These are phyloP conservation scores for Eurytoma adleriae DNA, from an alignment of 2,888 invertebrate genomes.

Conservation along the genomic window DNA sequence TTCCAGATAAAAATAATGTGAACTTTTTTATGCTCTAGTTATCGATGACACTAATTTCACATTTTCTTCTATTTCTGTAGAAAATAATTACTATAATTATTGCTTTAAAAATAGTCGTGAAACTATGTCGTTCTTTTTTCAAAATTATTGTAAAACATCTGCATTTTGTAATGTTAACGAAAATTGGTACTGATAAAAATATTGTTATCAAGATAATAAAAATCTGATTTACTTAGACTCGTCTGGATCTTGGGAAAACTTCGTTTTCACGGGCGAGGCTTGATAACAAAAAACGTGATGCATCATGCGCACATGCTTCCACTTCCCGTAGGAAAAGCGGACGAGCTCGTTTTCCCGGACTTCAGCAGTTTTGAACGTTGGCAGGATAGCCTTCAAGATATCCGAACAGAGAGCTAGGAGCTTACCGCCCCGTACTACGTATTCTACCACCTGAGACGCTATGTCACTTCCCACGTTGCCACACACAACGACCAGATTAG, in stretches of 20 bases:
- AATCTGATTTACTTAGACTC: slow-evolving; percentile 73
- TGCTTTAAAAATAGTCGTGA: too few relatives aligned
- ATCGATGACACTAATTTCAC: too few relatives aligned
- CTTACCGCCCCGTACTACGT: slow-evolving; percentile 85
- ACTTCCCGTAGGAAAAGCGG: slow-evolving; percentile 88
- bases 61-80: too few relatives aligned
- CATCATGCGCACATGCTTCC: slow-evolving; percentile 90
- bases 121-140: too few relatives aligned
- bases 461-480: slow-evolving; percentile 84
- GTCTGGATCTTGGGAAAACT: slow-evolving; percentile 87
- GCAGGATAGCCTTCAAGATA: slow-evolving; percentile 85
- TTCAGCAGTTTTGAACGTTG: slow-evolving; percentile 90
- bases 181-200: too few relatives aligned
- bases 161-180: too few relatives aligned
- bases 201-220: background rate
- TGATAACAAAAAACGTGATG: slow-evolving; percentile 94
- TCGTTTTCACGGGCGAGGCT: slow-evolving; percentile 89
- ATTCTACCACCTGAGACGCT: slow-evolving; percentile 83
- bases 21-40: too few relatives aligned
- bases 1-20: too few relatives aligned
- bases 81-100: too few relatives aligned
- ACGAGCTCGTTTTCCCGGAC: slow-evolving; percentile 90
- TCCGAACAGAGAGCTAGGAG: slow-evolving; percentile 89
- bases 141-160: too few relatives aligned
- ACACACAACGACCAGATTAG: slow-evolving; percentile 86